Percentiles rank a stretch among this genome's conserved stretches.
Conservation (phyloP, 1,140 invertebrate genomes). For the Zophobas morio region DNA sequence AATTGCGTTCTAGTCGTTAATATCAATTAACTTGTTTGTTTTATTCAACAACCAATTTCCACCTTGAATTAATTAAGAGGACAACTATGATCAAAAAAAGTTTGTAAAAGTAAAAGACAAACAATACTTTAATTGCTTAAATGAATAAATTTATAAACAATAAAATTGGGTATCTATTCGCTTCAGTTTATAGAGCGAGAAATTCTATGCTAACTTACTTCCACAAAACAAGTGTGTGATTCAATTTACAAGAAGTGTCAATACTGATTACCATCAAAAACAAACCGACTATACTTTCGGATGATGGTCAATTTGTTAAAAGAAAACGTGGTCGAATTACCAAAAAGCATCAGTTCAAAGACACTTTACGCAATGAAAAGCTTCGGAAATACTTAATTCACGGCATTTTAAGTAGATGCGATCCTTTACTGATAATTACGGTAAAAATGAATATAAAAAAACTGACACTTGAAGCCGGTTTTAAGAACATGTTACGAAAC, state of each 20-base stretch:
- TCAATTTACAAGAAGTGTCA: conserved; percentile 1
- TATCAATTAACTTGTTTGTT: neutral
- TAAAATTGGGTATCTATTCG: conserved; percentile 28
- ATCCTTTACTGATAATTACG: neutral
- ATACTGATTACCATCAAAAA: conserved; percentile 15
- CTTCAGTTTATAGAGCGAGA: conserved; percentile 25
- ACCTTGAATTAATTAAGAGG: neutral
- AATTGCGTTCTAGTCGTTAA: neutral
- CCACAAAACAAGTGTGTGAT: neutral
- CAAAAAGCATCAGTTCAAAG: neutral
- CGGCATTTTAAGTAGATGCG: conserved; percentile 15
- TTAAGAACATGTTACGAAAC: conserved; percentile 6
- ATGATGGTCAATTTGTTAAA: conserved; percentile 7
- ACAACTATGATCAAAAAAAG: neutral
- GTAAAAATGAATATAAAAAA: conserved; percentile 5
- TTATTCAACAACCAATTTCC: neutral
- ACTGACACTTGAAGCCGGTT: neutral
- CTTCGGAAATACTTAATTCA: neutral
- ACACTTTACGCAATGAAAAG: conserved; percentile 9
- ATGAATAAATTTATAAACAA: conserved; percentile 7
- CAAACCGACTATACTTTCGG: neutral
- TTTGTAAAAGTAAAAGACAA: neutral
- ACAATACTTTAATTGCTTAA: conserved; percentile 11
- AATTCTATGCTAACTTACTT: neutral
- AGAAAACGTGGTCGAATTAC: conserved; percentile 28